Conservation (phyloP, 2,113 vertebrate species). For the Cygnus buccinator region DNA sequence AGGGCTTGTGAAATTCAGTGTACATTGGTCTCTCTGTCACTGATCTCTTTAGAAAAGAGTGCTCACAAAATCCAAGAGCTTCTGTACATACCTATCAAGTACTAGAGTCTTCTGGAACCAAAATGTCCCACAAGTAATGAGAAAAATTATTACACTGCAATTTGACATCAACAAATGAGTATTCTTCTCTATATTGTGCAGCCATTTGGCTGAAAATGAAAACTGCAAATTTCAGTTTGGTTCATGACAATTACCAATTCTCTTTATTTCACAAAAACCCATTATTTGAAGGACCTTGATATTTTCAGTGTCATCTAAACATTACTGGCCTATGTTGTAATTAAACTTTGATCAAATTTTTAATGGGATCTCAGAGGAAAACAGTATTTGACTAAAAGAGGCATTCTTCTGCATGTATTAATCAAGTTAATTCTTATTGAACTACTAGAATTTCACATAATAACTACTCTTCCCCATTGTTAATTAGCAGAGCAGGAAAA, state of each 20-base stretch:
- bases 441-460: conserved; percentile 13
- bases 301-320: conserved; percentile 39
- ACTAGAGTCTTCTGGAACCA: neutral
- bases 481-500: conserved; percentile 30
- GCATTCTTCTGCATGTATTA: conserved; percentile 53
- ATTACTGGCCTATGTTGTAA: neutral
- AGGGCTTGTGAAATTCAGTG: neutral
- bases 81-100: neutral
- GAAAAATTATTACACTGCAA: neutral
- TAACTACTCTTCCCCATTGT: conserved; percentile 7
- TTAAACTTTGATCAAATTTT: conserved; percentile 62
- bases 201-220: neutral
- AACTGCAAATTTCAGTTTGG: neutral
- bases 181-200: neutral
- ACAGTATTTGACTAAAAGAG: conserved; percentile 39
- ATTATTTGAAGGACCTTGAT: conserved; percentile 17
- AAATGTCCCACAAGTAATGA: neutral
- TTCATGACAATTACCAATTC: neutral
- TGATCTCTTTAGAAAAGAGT: rapidly evolving
- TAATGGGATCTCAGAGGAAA: conserved; percentile 65
- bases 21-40: neutral
- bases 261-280: neutral
- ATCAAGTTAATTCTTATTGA: conserved; percentile 54
- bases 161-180: neutral
- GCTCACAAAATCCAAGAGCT: neutral